A percentile compares a stretch with the other conserved stretches of the same genome.
Conservation (phyloP, 2,888 invertebrate genomes). For the Cosmorhoe ocellata region DNA sequence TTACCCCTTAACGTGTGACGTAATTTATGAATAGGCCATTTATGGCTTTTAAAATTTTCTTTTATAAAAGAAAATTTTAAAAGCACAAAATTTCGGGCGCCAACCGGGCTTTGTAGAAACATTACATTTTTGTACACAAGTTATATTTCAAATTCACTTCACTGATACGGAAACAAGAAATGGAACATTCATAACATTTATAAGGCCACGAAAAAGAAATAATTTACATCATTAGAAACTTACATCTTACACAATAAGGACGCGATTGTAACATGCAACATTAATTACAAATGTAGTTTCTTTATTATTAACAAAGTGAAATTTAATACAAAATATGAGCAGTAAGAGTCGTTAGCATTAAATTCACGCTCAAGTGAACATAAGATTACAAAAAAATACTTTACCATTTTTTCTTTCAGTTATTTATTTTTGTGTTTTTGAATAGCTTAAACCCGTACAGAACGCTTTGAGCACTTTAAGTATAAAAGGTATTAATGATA, state of each 20-base stretch:
- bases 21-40: no score
- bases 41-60: no score
- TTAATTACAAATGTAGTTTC: conserved; percentile 15
- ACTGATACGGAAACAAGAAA: conserved; percentile 28
- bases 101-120: not conserved
- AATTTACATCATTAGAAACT: conserved; percentile 30
- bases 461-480: no score
- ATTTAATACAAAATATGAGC: conserved; percentile 1
- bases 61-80: not conserved
- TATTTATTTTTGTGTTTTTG: no score
- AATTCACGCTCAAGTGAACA: no score
- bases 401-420: no score
- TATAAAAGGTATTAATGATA: no score
- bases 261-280: conserved; percentile 30
- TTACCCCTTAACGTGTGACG: no score
- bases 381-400: no score
- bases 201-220: conserved; percentile 50
- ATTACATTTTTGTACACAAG: conserved; percentile 6
- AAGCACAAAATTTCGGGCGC: not conserved
- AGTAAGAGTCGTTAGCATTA: not conserved
- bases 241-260: conserved; percentile 29
- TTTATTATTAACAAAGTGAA: conserved; percentile 4
- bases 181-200: conserved; percentile 39
- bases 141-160: conserved; percentile 1
- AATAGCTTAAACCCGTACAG: no score